A percentile compares a stretch with the other conserved stretches of the same genome.
phyloP scores from a whole-genome alignment of 2,113 vertebrate species.

The Nicator chloris region DNA sequence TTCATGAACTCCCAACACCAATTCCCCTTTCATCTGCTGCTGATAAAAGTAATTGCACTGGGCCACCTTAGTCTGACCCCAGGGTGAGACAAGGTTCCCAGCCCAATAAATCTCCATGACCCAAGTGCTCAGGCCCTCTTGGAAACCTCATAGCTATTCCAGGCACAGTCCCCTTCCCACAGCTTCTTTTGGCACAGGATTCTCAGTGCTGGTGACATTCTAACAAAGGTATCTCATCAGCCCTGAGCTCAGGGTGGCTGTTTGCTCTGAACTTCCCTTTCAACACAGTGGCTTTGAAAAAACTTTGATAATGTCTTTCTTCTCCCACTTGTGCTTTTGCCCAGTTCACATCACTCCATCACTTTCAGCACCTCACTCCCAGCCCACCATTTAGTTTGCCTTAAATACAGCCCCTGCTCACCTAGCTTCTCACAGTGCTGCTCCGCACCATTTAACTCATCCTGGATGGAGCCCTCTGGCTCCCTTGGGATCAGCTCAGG shows the following conservation, averaged over 20 bases:
- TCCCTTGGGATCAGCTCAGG: neutral
- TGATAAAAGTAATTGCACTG: neutral
- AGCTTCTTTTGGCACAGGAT: neutral
- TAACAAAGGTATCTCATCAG: neutral
- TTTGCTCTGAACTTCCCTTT: neutral
- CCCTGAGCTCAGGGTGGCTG: neutral
- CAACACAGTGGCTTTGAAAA: neutral
- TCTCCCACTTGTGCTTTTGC: neutral
- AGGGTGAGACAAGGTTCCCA: neutral
- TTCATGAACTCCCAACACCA: neutral
- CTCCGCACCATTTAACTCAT: neutral
- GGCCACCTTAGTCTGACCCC: neutral
- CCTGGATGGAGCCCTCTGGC: neutral
- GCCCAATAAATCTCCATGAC: neutral
- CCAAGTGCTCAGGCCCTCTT: neutral
- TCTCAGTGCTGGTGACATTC: neutral
- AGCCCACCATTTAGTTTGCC: neutral
- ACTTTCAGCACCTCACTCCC: neutral
- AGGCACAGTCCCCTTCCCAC: neutral
- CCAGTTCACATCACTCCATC: neutral
- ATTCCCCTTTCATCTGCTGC: neutral
- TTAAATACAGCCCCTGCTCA: neutral
- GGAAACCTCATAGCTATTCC: neutral
- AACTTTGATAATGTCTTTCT: neutral
- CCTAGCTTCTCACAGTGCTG: neutral